Conservation (phyloP, 2,888 invertebrate species). For the Drosophila picticornis region DNA sequence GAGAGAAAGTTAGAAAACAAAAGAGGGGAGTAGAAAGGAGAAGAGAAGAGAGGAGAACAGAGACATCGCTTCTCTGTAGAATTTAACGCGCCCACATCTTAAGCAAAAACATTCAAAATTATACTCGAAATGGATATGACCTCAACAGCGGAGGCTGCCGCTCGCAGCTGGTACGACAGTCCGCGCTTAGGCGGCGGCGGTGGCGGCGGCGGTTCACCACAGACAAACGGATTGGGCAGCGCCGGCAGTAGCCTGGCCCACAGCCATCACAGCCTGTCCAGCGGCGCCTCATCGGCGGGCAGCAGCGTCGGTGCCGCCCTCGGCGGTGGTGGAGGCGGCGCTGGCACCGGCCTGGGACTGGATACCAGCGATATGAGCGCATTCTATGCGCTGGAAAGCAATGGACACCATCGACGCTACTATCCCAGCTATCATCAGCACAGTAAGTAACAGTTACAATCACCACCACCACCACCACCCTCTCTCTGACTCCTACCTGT, state of each 20-base stretch:
- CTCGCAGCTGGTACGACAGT: constrained; percentile 86
- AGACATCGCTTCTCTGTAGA: constrained; percentile 42
- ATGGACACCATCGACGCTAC: constrained; percentile 85
- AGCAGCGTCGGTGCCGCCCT: constrained; percentile 79
- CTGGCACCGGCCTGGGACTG: constrained; percentile 79
- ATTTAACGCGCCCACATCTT: constrained; percentile 66
- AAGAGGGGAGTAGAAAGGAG: background rate
- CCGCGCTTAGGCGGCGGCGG: constrained; percentile 85
- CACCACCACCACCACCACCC: too few relatives aligned
- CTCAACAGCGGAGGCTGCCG: constrained; percentile 86
- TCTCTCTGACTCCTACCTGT: background rate
- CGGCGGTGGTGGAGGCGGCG: constrained; percentile 75
- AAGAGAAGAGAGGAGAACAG: constrained; percentile 7
- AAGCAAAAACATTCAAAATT: constrained; percentile 84
- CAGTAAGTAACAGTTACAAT: constrained; percentile 79
- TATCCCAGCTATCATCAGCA: constrained; percentile 85
- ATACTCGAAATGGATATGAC: constrained; percentile 86
- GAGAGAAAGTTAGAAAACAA: background rate
- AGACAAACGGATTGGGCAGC: constrained; percentile 83
- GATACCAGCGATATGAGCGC: constrained; percentile 85
- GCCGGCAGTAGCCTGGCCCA: constrained; percentile 81
- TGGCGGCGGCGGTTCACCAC: constrained; percentile 84
- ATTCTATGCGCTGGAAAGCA: constrained; percentile 85
- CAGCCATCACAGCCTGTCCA: constrained; percentile 83
- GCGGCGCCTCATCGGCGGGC: constrained; percentile 83